These are phyloP conservation scores for Bimastos eiseni DNA, from an alignment of 2,888 invertebrate species.

Conservation along the genomic window DNA sequence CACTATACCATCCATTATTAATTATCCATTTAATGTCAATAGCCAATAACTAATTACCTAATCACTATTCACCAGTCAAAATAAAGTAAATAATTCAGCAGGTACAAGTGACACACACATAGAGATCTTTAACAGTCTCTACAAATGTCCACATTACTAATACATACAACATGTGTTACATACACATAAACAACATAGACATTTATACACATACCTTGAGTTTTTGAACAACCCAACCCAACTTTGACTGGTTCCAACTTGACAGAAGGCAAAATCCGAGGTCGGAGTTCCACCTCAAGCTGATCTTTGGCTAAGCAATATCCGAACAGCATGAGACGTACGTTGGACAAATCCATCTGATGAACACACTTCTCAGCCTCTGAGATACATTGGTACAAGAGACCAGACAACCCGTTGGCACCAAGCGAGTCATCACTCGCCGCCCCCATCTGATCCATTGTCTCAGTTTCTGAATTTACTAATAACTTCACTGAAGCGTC, in stretches of 20 bases:
- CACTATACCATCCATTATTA: too few relatives aligned
- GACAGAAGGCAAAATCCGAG: neutral
- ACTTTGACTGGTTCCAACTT: neutral
- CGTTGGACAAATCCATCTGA: neutral
- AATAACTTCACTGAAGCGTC: neutral
- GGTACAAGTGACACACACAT: too few relatives aligned
- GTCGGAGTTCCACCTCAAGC: neutral
- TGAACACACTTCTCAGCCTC: slow-evolving; percentile 1
- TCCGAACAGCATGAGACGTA: neutral
- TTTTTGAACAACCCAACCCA: neutral
- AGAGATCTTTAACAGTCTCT: too few relatives aligned
- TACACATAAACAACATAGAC: too few relatives aligned
- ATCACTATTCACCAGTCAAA: too few relatives aligned
- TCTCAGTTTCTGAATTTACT: neutral
- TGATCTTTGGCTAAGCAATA: neutral
- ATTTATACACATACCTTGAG: neutral
- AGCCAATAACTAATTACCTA: too few relatives aligned
- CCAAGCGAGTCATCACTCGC: neutral
- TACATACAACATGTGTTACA: too few relatives aligned
- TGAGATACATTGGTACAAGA: neutral
- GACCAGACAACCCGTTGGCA: neutral
- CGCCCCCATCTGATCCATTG: neutral
- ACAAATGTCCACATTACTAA: too few relatives aligned
- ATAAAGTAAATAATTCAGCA: too few relatives aligned
- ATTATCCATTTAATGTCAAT: too few relatives aligned